These are phyloP conservation scores for Stenchaetothrips biformis DNA, from an alignment of 2,888 invertebrate species.

Conservation along the genomic window DNA sequence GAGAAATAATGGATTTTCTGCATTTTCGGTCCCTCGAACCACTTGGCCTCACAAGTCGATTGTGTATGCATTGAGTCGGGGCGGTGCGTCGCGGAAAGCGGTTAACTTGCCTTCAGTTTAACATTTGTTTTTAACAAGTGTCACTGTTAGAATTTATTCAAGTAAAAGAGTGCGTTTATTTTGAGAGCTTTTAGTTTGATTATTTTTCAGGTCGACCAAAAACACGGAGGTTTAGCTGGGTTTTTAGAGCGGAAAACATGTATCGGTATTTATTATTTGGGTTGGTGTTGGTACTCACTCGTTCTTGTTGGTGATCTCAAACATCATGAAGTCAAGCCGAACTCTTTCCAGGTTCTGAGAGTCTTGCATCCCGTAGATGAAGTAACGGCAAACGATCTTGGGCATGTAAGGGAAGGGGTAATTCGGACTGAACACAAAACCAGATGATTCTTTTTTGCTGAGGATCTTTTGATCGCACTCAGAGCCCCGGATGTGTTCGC, in stretches of 20 bases:
- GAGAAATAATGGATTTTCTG: too few relatives aligned
- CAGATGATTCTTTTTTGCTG: slow-evolving; percentile 87
- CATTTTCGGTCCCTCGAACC: too few relatives aligned
- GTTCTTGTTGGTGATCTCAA: slow-evolving; percentile 73
- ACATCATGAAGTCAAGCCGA: slow-evolving; percentile 78
- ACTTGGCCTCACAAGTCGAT: too few relatives aligned
- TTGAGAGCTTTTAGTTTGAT: too few relatives aligned
- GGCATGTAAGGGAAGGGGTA: slow-evolving; percentile 93
- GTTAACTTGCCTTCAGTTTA: too few relatives aligned
- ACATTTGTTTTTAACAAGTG: too few relatives aligned
- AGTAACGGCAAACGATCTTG: slow-evolving; percentile 95
- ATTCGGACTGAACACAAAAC: slow-evolving; percentile 91
- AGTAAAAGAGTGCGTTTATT: too few relatives aligned
- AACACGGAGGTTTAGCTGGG: neutral
- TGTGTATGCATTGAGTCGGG: too few relatives aligned
- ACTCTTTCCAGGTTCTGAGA: slow-evolving; percentile 93
- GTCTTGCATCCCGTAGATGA: slow-evolving; percentile 97
- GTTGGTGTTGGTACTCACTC: neutral
- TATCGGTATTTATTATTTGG: neutral
- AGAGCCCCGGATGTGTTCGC: slow-evolving; percentile 91
- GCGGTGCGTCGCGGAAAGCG: too few relatives aligned
- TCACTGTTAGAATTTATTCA: too few relatives aligned
- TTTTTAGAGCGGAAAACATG: neutral
- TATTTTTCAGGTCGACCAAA: too few relatives aligned
- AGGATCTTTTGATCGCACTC: slow-evolving; percentile 98